A percentile compares a stretch with the other conserved stretches of the same genome.
These are phyloP conservation scores for Drosophila hydei DNA, from an alignment of 1,140 invertebrate species.

Conservation along the genomic window DNA sequence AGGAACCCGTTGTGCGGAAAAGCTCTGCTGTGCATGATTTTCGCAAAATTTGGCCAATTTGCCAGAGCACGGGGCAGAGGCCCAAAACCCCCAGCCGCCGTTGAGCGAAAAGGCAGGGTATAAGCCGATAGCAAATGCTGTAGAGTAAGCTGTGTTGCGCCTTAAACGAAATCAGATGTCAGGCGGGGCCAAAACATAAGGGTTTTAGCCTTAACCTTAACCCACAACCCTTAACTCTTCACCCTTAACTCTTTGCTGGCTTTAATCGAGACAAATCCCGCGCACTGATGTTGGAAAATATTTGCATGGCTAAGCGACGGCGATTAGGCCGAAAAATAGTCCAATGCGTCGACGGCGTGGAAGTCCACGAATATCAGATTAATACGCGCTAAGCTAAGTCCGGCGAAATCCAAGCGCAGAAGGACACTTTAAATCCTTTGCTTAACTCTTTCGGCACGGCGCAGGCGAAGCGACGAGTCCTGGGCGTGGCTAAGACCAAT, in stretches of 20 bases:
- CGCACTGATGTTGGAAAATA: constrained; percentile 60
- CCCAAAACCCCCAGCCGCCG: not conserved
- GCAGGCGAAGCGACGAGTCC: constrained; percentile 29
- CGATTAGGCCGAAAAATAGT: constrained; percentile 57
- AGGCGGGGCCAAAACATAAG: constrained; percentile 6
- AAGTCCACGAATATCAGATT: constrained; percentile 71
- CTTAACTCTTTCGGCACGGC: constrained; percentile 72
- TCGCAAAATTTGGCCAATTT: constrained; percentile 76
- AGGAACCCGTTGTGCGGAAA: constrained; percentile 25
- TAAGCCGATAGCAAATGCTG: not conserved
- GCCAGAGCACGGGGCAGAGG: not conserved
- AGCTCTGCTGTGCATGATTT: constrained; percentile 62
- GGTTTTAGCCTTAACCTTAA: constrained; percentile 42
- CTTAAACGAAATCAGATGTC: constrained; percentile 65
- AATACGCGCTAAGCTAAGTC: constrained; percentile 75
- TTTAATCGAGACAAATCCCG: constrained; percentile 67
- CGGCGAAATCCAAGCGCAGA: constrained; percentile 26
- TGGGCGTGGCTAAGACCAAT: constrained; percentile 66
- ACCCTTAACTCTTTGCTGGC: constrained; percentile 32
- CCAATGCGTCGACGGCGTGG: constrained; percentile 2
- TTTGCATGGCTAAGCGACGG: constrained; percentile 75
- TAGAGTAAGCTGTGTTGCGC: constrained; percentile 5
- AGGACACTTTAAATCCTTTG: constrained; percentile 63
- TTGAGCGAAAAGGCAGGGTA: not conserved
- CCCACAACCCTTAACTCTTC: constrained; percentile 23